Percentiles rank a stretch among this genome's conserved stretches.
phyloP scores from a whole-genome alignment of 2,797 vertebrate species.

The Rhinichthys osculus region DNA sequence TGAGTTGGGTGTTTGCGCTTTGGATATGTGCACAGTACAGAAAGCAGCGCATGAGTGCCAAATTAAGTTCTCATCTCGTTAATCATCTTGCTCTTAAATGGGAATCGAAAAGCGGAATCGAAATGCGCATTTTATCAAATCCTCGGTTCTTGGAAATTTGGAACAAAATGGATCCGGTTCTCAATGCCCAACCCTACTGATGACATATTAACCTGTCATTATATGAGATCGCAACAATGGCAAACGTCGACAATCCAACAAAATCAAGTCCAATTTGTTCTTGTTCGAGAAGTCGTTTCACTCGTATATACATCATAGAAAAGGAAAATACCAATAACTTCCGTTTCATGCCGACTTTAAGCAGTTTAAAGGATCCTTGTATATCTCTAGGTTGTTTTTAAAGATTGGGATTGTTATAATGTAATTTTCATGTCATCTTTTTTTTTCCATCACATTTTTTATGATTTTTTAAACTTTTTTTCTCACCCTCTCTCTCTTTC shows the following conservation, averaged over 20 bases:
- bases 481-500: slow-evolving; percentile 48
- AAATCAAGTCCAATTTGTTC: background rate
- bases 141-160: background rate
- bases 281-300: background rate
- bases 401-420: background rate
- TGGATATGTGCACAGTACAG: background rate
- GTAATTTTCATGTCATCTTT: background rate
- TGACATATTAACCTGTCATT: background rate
- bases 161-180: background rate
- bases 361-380: background rate
- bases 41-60: background rate
- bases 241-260: background rate
- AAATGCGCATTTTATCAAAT: background rate
- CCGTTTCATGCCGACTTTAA: background rate
- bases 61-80: background rate
- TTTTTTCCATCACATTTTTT: background rate
- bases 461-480: background rate
- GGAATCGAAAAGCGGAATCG: background rate
- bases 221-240: background rate
- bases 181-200: background rate
- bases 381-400: background rate
- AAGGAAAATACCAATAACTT: background rate
- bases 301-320: background rate
- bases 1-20: background rate
- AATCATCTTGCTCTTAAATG: background rate